Base-by-base conservation (phyloP, 2,888 invertebrate genomes). In the Dryobota labecula region DNA sequence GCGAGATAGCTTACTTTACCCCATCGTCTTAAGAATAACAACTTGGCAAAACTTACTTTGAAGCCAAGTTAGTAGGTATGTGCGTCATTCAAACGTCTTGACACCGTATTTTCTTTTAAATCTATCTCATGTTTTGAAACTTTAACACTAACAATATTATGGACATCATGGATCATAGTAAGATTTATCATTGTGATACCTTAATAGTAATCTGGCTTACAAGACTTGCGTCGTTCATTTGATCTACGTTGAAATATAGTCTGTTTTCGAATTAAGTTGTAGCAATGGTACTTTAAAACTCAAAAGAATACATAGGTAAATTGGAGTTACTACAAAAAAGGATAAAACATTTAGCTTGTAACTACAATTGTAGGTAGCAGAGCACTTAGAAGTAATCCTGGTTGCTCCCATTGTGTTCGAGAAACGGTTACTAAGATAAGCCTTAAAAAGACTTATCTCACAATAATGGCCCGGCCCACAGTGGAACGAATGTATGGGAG, bases 391-490 rank as follows among this genome's bases (percentile, higher is more conserved):
- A 80, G 76, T 90, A 91, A 92, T 91, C 89, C 88, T 82, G 77
- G 56, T 72, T 77, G 73, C 67, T 56, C 74, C 81, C 82, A 91
- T 93, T 93, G 92, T 93, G 89, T 90, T 86, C 78, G 70, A 75
- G 83, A 86, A 89, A 90, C 87, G 76, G 90, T 90, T 85, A 82
- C 84, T 82, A 47, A 88, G 92, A 91, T 93, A 93, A 93, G 87
- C 89, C 84, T 84, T 84, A 80, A 83, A 89, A 90, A 87, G 86
- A 71, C 54, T 73, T 77, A 60, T 73, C 54, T 71, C 54, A 72
- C 43, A 75, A 75, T 88, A 86, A 86, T 86, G 80, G 82, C 65
- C 70, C 70, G 83, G 83, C n/a, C n/a, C n/a, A n/a, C n/a, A n/a
- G n/a, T n/a, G n/a, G n/a, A n/a, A n/a, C n/a, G n/a, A n/a, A n/a